Evolutionary conservation across 2,113 vertebrate genomes (phyloP).

Genomic region (Lanius collurio): DNA sequence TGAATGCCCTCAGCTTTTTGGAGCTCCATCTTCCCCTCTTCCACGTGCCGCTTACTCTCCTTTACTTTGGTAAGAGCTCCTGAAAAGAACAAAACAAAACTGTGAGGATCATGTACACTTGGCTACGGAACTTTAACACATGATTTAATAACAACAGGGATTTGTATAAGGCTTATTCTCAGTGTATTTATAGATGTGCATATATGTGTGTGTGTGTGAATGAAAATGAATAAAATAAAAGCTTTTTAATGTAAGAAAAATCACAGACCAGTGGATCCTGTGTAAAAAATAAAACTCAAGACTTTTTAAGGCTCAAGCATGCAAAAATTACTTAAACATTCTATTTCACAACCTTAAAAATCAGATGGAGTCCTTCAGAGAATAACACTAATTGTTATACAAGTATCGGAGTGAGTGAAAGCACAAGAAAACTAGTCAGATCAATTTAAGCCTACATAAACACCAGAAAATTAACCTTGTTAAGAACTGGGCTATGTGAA

Average conservation of each 20-base stretch:
- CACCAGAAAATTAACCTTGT: background rate
- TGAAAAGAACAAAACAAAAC: conserved; percentile 63
- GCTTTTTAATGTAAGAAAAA: background rate
- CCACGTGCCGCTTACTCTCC: conserved; percentile 92
- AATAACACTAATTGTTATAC: background rate
- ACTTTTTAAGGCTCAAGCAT: background rate
- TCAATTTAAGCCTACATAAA: background rate
- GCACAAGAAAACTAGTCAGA: background rate
- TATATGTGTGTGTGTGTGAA: background rate
- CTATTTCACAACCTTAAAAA: background rate
- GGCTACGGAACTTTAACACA: background rate
- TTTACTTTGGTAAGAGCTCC: conserved; percentile 97
- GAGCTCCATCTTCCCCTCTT: conserved; percentile 96
- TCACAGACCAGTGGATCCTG: background rate
- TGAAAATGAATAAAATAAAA: background rate
- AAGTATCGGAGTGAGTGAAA: background rate
- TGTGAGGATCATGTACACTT: background rate
- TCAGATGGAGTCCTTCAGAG: background rate
- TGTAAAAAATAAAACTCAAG: background rate
- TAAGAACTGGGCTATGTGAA: background rate
- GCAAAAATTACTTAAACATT: background rate
- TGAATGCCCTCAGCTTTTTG: conserved; percentile 89
- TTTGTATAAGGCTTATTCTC: background rate
- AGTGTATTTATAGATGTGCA: background rate
- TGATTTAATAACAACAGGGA: background rate